Percentiles rank a stretch among this genome's conserved stretches.
Conservation (phyloP, 2,113 vertebrate species). For the Odocoileus hemionus region DNA sequence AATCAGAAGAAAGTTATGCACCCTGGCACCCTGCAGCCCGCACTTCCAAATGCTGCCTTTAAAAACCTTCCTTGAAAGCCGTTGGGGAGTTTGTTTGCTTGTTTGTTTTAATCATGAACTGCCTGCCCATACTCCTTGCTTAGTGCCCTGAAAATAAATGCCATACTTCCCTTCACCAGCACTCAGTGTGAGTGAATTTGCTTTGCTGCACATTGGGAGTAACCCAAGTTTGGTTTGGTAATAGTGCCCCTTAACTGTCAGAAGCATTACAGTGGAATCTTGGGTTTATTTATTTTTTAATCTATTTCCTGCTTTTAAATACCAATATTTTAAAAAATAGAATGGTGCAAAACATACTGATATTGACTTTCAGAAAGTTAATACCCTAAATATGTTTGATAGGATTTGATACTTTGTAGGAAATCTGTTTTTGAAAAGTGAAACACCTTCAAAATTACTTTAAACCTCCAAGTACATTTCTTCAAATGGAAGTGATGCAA, state of each 20-base stretch:
- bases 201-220: background rate
- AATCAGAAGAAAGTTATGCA: background rate
- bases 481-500: slow-evolving; percentile 16
- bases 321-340: background rate
- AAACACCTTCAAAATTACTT: slow-evolving; percentile 41
- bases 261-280: background rate
- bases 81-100: background rate
- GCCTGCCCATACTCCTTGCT: background rate
- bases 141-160: background rate
- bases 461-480: slow-evolving; percentile 2
- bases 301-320: background rate
- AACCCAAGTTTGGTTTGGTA: background rate
- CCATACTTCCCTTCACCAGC: background rate
- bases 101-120: background rate
- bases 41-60: background rate
- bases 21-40: background rate
- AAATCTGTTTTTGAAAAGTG: slow-evolving; percentile 25
- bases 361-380: slow-evolving; percentile 29
- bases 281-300: background rate
- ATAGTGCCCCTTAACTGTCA: background rate
- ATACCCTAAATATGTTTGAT: background rate
- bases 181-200: background rate
- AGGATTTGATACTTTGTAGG: background rate
- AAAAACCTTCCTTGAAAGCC: background rate
- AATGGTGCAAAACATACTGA: background rate